Conservation (phyloP, 2,888 invertebrate species). For the Himalopsyche kuldschensis region DNA sequence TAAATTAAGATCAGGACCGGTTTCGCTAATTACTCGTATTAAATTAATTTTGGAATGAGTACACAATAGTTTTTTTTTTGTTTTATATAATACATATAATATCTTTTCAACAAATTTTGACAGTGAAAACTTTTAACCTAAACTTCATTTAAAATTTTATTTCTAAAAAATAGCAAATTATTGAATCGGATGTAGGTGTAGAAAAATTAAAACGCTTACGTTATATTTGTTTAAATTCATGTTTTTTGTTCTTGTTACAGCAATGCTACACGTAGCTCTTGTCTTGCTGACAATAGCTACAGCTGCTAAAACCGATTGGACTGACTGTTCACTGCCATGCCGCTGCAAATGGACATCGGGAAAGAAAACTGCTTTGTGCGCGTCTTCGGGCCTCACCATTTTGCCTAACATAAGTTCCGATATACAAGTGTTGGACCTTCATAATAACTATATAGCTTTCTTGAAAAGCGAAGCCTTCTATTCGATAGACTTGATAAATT, state of each 20-base stretch:
- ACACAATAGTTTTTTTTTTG: too few relatives aligned
- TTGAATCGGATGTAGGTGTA: too few relatives aligned
- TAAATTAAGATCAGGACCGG: too few relatives aligned
- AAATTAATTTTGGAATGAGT: too few relatives aligned
- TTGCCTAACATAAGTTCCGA: slow-evolving; percentile 67
- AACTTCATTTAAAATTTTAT: too few relatives aligned
- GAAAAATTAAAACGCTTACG: too few relatives aligned
- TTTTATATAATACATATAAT: too few relatives aligned
- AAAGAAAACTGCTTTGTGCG: slow-evolving; percentile 86
- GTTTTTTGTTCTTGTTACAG: slow-evolving; percentile 26
- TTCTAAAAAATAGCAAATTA: too few relatives aligned
- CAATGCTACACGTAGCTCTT: slow-evolving; percentile 36
- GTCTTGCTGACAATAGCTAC: slow-evolving; percentile 45
- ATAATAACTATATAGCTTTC: slow-evolving; percentile 75
- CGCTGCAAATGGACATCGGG: slow-evolving; percentile 91
- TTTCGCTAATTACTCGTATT: too few relatives aligned
- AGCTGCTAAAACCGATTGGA: slow-evolving; percentile 75
- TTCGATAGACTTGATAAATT: slow-evolving; percentile 75
- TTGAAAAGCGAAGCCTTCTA: slow-evolving; percentile 80
- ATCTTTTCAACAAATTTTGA: too few relatives aligned
- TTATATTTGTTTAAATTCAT: too few relatives aligned
- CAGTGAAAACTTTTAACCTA: too few relatives aligned
- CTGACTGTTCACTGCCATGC: slow-evolving; percentile 84
- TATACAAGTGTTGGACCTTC: slow-evolving; percentile 75
- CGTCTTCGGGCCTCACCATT: slow-evolving; percentile 75